phyloP scores from a whole-genome alignment of 1,140 invertebrate genomes.

The Zaprionus taronus region DNA sequence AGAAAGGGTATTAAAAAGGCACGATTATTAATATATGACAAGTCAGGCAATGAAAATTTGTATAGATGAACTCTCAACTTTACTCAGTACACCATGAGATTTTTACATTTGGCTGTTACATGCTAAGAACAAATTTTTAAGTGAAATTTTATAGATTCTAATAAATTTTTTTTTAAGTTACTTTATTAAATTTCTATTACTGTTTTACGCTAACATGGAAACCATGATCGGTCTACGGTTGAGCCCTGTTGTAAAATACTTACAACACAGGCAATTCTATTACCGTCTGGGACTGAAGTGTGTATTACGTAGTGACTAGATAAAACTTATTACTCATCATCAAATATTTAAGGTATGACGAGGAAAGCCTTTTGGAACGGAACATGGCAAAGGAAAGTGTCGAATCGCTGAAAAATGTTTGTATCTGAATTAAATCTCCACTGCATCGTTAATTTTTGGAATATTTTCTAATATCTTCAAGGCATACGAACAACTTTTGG shows the following conservation, averaged over 20 bases:
- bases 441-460: neutral
- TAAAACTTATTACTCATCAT: too few species aligned
- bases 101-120: neutral
- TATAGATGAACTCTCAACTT: neutral
- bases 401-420: conserved; percentile 5
- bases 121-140: neutral
- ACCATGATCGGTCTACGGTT: conserved; percentile 6
- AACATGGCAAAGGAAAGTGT: neutral
- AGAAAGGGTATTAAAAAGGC: neutral
- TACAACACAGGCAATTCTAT: neutral
- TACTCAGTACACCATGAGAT: conserved; percentile 17
- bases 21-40: too few species aligned
- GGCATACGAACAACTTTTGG: conserved; percentile 9
- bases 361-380: neutral
- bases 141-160: neutral
- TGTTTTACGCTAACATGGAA: conserved; percentile 4
- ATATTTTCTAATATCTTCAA: neutral
- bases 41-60: too few species aligned
- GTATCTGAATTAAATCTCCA: neutral
- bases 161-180: neutral
- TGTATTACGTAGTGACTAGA: neutral
- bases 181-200: neutral
- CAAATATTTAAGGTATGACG: neutral
- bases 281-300: neutral
- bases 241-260: conserved; percentile 3